Evolutionary conservation across 53 echinoderm and acorn worm genomes (phyloP), one percentile per base, ranked within the genome.

Genomic region (Echinarachnius parma): DNA sequence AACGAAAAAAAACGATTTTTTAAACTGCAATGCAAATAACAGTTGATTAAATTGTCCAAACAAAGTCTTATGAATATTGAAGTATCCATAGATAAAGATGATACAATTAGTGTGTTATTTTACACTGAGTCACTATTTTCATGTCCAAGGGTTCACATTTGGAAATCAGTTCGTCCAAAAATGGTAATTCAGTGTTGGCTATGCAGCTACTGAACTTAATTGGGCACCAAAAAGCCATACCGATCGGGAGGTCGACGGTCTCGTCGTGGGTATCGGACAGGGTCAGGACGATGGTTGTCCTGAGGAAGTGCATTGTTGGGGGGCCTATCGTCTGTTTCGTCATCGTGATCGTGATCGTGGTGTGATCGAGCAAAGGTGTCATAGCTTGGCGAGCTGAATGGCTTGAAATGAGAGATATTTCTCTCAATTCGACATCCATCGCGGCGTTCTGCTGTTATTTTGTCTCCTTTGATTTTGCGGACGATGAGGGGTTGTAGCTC

Each of bases 391-490:
- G 19, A 9, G 20, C 4, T 18, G 52, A 50, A 50, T 19, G 20
- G 52, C 20, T 50, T 50, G 52, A 50, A 50, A 50, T 50, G 52
- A 14, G 52, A 10, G 20, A 50, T 50, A 20, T 50, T 50, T 19
- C 52, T 10, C 10, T 13, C 9, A 13, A 50, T 50, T 10, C 9
- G 13, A 4, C 10, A 19, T 50, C 19, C 19, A 50, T 50, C 52
- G 4, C 4, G 9, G 19, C 52, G 52, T 18, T 50, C 52, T 9
- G 52, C 52, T 50, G 52, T 50, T 9, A 50, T 50, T 18, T 19
- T 10, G 52, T 50, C 52, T 4, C 52, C 20, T 50, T 50, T 50
- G 20, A 10, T 50, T 4, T 50, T 18, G 42, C 52, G 10, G 19
- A 50, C 19, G 52, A 50, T 50, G 4, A 50, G 52, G 11, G 19